Percentiles rank a stretch among this genome's conserved stretches.
These are phyloP conservation scores for Papilio polyxenes DNA, from an alignment of 1,140 invertebrate species.

Conservation along the genomic window DNA sequence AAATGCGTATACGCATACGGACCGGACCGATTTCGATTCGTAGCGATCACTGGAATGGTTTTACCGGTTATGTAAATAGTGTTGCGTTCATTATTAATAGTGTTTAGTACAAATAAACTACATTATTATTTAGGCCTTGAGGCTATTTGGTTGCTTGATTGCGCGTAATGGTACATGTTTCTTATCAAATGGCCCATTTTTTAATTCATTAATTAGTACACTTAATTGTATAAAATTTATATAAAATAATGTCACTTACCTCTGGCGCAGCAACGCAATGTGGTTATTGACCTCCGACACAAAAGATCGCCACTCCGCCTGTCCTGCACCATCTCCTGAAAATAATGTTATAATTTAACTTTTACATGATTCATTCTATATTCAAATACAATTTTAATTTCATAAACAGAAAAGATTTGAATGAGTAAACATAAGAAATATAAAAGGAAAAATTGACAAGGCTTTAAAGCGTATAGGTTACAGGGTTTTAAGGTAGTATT, in stretches of 20 bases:
- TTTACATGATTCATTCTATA: not conserved
- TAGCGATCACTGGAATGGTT: conserved; percentile 16
- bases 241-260: too few species aligned
- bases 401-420: not conserved
- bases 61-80: conserved; percentile 31
- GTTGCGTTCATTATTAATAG: conserved; percentile 25
- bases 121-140: conserved; percentile 28
- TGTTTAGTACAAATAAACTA: conserved; percentile 31
- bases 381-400: not conserved
- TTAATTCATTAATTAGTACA: conserved; percentile 12
- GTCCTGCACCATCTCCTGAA: too few species aligned
- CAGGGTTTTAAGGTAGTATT: too few species aligned
- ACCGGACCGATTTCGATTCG: conserved; percentile 29
- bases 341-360: not conserved
- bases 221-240: conserved; percentile 4
- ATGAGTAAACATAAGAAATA: not conserved
- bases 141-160: conserved; percentile 22
- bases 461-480: too few species aligned
- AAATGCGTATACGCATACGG: conserved; percentile 37
- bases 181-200: conserved; percentile 17
- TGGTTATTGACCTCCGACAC: too few species aligned
- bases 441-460: not conserved
- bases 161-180: conserved; percentile 23
- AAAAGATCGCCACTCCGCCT: too few species aligned
- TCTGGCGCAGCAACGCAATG: too few species aligned